Conservation (phyloP, 2,888 invertebrate genomes). For the Agonopterix heracliana region DNA sequence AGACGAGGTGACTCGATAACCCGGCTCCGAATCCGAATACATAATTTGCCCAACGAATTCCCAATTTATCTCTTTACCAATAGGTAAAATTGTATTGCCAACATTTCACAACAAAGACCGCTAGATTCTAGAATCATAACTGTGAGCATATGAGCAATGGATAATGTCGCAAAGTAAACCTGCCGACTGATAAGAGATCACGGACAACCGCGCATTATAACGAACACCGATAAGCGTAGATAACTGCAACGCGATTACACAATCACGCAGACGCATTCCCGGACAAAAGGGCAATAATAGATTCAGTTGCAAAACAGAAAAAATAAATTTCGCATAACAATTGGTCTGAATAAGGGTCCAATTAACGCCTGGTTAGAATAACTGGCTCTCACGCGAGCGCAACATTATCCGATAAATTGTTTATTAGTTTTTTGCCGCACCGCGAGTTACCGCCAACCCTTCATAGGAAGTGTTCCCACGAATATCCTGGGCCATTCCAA, state of each 20-base stretch:
- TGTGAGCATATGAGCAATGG: constrained; percentile 32
- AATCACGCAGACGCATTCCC: constrained; percentile 1
- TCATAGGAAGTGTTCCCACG: constrained; percentile 36
- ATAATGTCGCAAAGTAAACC: constrained; percentile 46
- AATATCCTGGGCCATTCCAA: constrained; percentile 29
- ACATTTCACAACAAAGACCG: neutral
- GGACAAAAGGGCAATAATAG: constrained; percentile 1
- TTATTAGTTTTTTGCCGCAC: constrained; percentile 24
- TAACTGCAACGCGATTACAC: constrained; percentile 7
- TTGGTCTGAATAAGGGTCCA: constrained; percentile 21
- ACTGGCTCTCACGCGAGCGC: constrained; percentile 32
- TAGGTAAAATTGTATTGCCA: constrained; percentile 24
- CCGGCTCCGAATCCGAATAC: neutral
- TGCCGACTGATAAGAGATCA: constrained; percentile 46
- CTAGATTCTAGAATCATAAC: constrained; percentile 7
- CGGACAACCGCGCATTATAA: constrained; percentile 30
- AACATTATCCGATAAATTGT: constrained; percentile 11
- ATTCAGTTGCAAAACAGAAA: neutral
- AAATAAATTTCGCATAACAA: constrained; percentile 2
- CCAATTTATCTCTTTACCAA: neutral
- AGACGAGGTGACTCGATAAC: constrained; percentile 4
- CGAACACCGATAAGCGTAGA: constrained; percentile 21
- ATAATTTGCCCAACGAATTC: neutral
- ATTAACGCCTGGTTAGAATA: constrained; percentile 27
- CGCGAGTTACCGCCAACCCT: constrained; percentile 32